These are phyloP conservation scores for Hydropsyche tenuis DNA, from an alignment of 1,140 invertebrate genomes.

Conservation along the genomic window DNA sequence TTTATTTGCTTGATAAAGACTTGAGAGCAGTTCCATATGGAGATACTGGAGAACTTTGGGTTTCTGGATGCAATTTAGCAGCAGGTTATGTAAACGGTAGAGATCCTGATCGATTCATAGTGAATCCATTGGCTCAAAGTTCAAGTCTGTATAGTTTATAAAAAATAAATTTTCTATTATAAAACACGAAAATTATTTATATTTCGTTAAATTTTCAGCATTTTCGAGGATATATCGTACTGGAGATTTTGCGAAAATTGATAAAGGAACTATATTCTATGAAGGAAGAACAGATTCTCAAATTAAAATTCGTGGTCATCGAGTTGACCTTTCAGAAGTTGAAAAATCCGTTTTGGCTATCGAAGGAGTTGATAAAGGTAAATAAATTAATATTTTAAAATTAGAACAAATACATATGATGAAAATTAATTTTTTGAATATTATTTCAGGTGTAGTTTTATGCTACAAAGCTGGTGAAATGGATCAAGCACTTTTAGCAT, in stretches of 20 bases:
- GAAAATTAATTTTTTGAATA: slow-evolving; percentile 11
- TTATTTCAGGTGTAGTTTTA: slow-evolving; percentile 67
- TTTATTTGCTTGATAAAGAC: slow-evolving; percentile 79
- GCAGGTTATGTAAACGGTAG: slow-evolving; percentile 78
- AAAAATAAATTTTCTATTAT: background rate
- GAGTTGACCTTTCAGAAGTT: slow-evolving; percentile 84
- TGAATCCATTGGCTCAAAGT: slow-evolving; percentile 73
- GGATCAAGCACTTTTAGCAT: slow-evolving; percentile 75
- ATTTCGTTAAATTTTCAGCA: slow-evolving; percentile 56
- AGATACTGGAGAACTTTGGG: slow-evolving; percentile 79
- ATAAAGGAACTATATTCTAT: slow-evolving; percentile 75
- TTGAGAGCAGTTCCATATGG: slow-evolving; percentile 71
- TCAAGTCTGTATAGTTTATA: slow-evolving; percentile 61
- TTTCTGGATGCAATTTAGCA: slow-evolving; percentile 78
- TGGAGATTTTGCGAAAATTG: slow-evolving; percentile 80
- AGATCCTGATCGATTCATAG: slow-evolving; percentile 74
- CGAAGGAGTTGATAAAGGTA: slow-evolving; percentile 67
- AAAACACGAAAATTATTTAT: background rate
- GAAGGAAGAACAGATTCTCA: slow-evolving; percentile 87
- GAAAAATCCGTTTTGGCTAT: slow-evolving; percentile 70
- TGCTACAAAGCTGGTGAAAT: slow-evolving; percentile 79
- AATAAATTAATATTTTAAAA: slow-evolving; percentile 29
- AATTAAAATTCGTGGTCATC: slow-evolving; percentile 84
- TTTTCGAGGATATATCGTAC: slow-evolving; percentile 76
- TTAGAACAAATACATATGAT: background rate